Base-by-base conservation (phyloP, 2,797 vertebrate species). In the Cetoscarus ocellatus region DNA sequence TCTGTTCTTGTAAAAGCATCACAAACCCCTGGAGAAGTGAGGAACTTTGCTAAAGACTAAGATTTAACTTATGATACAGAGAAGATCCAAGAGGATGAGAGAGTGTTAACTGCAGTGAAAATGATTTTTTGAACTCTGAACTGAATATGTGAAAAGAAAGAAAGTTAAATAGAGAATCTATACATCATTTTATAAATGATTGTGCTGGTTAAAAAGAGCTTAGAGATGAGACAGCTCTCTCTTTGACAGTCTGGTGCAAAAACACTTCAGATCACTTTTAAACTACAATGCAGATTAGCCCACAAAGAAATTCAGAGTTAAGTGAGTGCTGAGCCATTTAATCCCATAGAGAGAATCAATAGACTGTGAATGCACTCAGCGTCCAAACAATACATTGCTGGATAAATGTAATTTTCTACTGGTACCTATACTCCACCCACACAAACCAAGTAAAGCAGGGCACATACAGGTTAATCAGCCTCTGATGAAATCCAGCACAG, bases 221-320 rank as follows among this genome's bases (percentile, higher is more conserved):
- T 75, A 82, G 62, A 15, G 77, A 83, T 54, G 6, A 8, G 61
- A 72, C 74, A 70, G 61, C 61, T 68, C 51, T 71, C 42, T 67
- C 3, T 54, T 12, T 56, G 54, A 48, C 62, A 58, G 45, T 27
- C 15, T 15, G 42, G 18, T 62, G 61, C n/a, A 40, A 81, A 27
- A 27, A 51, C 27, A 42, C 17, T 47, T 12, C 18, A 59, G 60
- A 59, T 55, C 17, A 27, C 57, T 60, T 77, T 50, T 19, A 70
- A 45, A 67, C n/a, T 39, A 59, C 38, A 53, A 67, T 35, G 48
- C 7, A 48, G 8, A 48, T 39, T 43, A 51, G 42, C 66, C 54
- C 45, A 57, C 9, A 61, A 35, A 48, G 53, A 10, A 12, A 61
- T 70, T 53, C 11, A 19, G 6, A 40, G 62, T 57, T 27, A 19